Conservation (phyloP, 2,888 invertebrate species). For the Dendrolimus houi region DNA sequence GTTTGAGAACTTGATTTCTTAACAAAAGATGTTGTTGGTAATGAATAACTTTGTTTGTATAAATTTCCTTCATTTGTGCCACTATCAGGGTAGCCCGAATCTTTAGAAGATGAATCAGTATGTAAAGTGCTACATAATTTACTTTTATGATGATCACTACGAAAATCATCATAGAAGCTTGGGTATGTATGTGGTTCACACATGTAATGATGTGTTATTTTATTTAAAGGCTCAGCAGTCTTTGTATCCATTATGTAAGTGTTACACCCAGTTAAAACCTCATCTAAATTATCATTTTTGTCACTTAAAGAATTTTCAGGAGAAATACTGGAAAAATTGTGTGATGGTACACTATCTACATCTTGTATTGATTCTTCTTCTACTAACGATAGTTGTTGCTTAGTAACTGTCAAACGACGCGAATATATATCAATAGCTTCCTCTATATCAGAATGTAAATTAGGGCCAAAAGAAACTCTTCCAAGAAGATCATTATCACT, state of each 20-base stretch:
- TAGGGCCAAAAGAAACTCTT: constrained; percentile 40
- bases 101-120: constrained; percentile 62
- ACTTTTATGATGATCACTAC: constrained; percentile 31
- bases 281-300: constrained; percentile 18
- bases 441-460: constrained; percentile 37
- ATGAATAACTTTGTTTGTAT: constrained; percentile 41
- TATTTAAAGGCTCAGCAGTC: constrained; percentile 22
- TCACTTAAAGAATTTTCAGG: constrained; percentile 44
- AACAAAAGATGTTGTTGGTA: constrained; percentile 41
- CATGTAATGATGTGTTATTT: constrained; percentile 10
- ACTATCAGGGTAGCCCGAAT: constrained; percentile 63
- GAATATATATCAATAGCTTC: constrained; percentile 49
- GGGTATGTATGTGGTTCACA: constrained; percentile 48
- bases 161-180: constrained; percentile 58
- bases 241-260: constrained; percentile 23
- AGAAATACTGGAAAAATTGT: constrained; percentile 44
- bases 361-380: constrained; percentile 72
- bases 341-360: constrained; percentile 57
- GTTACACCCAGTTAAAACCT: constrained; percentile 20
- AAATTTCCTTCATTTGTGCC: constrained; percentile 48
- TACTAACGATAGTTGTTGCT: constrained; percentile 65
- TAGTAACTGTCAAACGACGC: constrained; percentile 40
- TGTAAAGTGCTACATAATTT: constrained; percentile 51
- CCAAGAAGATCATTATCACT: constrained; percentile 28
- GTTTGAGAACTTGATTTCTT: constrained; percentile 35